Conservation (phyloP, 2,113 vertebrate genomes). For the Trinectes maculatus region DNA sequence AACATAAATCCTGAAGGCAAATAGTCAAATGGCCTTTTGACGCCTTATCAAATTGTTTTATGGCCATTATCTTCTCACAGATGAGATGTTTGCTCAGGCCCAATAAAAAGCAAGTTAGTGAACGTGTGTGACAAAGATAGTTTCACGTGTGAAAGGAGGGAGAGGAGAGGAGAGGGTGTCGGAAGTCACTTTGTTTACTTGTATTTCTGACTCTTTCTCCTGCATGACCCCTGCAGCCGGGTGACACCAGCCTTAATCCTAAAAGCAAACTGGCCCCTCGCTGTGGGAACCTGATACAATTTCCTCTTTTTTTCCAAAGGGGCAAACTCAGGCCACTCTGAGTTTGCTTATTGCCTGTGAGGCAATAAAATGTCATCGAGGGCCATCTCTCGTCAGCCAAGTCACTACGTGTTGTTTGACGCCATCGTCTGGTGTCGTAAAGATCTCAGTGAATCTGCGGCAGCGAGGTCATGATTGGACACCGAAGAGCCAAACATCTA, state of each 20-base stretch:
- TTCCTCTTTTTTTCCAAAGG: slow-evolving; percentile 84
- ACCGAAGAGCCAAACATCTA: slow-evolving; percentile 70
- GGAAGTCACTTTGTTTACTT: slow-evolving; percentile 70
- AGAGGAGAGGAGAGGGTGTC: slow-evolving; percentile 3
- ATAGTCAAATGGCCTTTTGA: slow-evolving; percentile 52
- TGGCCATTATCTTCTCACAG: slow-evolving; percentile 61
- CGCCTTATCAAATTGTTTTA: slow-evolving; percentile 72
- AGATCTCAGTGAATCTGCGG: slow-evolving; percentile 78
- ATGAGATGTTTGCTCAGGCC: slow-evolving; percentile 44
- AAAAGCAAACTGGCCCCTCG: slow-evolving; percentile 83
- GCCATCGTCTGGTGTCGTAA: slow-evolving; percentile 87
- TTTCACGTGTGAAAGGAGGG: slow-evolving; percentile 38
- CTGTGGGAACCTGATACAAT: slow-evolving; percentile 90
- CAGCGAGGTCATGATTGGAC: slow-evolving; percentile 82
- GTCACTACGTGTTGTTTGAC: slow-evolving; percentile 85
- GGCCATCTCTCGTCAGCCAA: slow-evolving; percentile 83
- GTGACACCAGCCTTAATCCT: slow-evolving; percentile 84
- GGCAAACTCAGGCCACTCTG: slow-evolving; percentile 80
- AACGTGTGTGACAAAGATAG: slow-evolving; percentile 43
- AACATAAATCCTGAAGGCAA: slow-evolving; percentile 59
- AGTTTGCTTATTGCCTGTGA: slow-evolving; percentile 86
- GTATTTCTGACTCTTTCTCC: slow-evolving; percentile 66
- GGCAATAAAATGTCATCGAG: slow-evolving; percentile 90
- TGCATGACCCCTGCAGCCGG: slow-evolving; percentile 80
- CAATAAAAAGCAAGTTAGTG: slow-evolving; percentile 65